Percentiles rank a stretch among this genome's conserved stretches.
phyloP scores from a whole-genome alignment of 2,888 invertebrate species.

The Drosophila parthenogenetica region DNA sequence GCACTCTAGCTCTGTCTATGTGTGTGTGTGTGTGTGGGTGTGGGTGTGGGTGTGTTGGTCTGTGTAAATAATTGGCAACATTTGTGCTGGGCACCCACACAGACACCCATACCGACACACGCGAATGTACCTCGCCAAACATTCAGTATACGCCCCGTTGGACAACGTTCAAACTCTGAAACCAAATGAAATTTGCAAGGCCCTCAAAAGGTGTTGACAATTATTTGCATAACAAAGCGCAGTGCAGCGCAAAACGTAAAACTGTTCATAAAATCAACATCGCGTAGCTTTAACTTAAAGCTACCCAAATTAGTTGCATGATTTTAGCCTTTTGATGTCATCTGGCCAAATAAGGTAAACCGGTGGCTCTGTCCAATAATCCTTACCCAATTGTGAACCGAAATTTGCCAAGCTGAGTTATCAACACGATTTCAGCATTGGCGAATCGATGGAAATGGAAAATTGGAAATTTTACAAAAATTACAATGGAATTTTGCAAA shows the following conservation, averaged over 20 bases:
- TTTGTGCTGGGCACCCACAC: conserved; percentile 65
- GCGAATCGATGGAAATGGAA: too few species aligned
- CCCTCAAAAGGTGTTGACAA: conserved; percentile 79
- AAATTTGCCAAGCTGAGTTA: background rate
- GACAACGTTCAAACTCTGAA: conserved; percentile 55
- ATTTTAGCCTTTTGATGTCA: conserved; percentile 10
- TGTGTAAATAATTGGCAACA: conserved; percentile 80
- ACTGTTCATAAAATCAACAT: conserved; percentile 52
- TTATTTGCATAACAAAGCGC: conserved; percentile 81
- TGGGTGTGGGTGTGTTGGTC: conserved; percentile 34
- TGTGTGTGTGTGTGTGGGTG: conserved; percentile 11
- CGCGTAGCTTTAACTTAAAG: conserved; percentile 50
- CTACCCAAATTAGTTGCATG: conserved; percentile 25
- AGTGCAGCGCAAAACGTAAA: conserved; percentile 49
- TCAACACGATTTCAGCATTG: background rate
- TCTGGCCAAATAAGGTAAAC: background rate
- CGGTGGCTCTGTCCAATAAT: conserved; percentile 6
- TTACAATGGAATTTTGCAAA: too few species aligned
- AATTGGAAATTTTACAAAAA: too few species aligned
- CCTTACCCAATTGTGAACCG: background rate
- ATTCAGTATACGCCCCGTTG: conserved; percentile 57
- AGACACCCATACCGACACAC: conserved; percentile 17
- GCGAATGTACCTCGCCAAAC: conserved; percentile 6
- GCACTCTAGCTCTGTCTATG: conserved; percentile 20
- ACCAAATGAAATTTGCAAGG: conserved; percentile 78